Percentiles rank a stretch among this genome's conserved stretches.
Conservation (phyloP, 2,888 invertebrate species). For the Suillia variegata region DNA sequence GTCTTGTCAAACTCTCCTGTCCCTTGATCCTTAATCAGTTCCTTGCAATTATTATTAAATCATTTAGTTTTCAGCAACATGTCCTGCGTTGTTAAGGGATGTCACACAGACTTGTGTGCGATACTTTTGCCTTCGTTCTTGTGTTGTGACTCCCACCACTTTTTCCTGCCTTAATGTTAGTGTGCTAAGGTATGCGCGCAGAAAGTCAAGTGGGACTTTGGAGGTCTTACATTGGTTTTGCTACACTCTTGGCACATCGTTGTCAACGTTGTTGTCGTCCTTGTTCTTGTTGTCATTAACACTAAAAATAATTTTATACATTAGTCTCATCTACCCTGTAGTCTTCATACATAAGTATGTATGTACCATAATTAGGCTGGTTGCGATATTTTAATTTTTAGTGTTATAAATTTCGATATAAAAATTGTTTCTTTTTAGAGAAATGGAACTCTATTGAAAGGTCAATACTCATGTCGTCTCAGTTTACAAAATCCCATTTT, state of each 20-base stretch:
- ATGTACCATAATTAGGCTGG: too few species aligned
- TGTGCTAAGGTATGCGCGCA: slow-evolving; percentile 3
- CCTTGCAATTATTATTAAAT: slow-evolving; percentile 11
- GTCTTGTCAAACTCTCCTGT: background rate
- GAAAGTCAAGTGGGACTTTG: slow-evolving; percentile 22
- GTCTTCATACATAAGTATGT: too few species aligned
- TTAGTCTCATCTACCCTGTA: too few species aligned
- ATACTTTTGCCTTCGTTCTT: too few species aligned
- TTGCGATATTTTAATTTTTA: background rate
- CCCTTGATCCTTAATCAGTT: background rate
- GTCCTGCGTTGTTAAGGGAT: slow-evolving; percentile 16
- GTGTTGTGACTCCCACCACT: too few species aligned
- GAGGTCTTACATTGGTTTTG: slow-evolving; percentile 16
- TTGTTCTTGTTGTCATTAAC: background rate
- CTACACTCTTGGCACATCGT: slow-evolving; percentile 17
- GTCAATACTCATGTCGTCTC: too few species aligned
- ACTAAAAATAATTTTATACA: too few species aligned
- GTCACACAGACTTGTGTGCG: background rate
- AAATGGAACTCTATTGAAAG: too few species aligned
- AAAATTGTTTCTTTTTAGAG: too few species aligned
- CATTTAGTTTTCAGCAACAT: slow-evolving; percentile 10
- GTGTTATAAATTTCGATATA: background rate
- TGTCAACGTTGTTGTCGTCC: background rate
- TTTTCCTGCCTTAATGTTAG: too few species aligned
- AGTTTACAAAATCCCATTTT: too few species aligned